Evolutionary conservation across 2,888 invertebrate genomes (phyloP).

Genomic region (Sarcophaga subvicina): DNA sequence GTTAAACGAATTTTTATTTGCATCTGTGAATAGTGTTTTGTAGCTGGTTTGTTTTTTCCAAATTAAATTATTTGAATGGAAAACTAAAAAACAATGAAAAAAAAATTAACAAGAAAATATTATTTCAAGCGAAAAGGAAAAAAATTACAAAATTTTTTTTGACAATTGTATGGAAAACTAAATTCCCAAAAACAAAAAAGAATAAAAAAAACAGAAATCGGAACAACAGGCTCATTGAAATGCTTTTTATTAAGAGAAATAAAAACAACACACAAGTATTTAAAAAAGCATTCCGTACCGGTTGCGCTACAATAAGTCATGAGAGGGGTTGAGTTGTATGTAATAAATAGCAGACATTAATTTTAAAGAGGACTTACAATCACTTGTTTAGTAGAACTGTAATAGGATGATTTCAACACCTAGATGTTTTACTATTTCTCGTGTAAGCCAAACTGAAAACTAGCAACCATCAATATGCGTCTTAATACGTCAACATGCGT

Average conservation of each 20-base stretch:
- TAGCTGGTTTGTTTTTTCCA: conserved; percentile 6
- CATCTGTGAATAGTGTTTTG: neutral
- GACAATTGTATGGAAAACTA: conserved; percentile 54
- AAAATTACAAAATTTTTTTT: conserved; percentile 17
- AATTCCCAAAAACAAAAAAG: neutral
- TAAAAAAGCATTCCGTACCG: neutral
- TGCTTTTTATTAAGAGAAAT: conserved; percentile 1
- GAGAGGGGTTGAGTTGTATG: too few relatives aligned
- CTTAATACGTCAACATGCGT: too few relatives aligned
- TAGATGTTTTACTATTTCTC: too few relatives aligned
- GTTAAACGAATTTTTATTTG: conserved; percentile 5
- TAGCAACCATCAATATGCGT: too few relatives aligned
- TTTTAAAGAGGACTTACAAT: too few relatives aligned
- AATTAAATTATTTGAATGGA: conserved; percentile 42
- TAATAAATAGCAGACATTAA: too few relatives aligned
- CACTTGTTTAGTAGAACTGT: too few relatives aligned
- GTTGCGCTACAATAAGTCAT: too few relatives aligned
- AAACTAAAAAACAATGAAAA: conserved; percentile 13
- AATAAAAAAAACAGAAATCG: conserved; percentile 3
- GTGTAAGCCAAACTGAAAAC: too few relatives aligned
- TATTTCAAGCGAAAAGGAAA: conserved; percentile 3
- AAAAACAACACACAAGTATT: conserved; percentile 12
- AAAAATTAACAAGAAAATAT: conserved; percentile 8
- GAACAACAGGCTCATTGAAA: conserved; percentile 42
- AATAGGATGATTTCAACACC: too few relatives aligned